A percentile compares a stretch with the other conserved stretches of the same genome.
Evolutionary conservation across 1,140 invertebrate species (phyloP).

Genomic region (Listronotus oregonensis): DNA sequence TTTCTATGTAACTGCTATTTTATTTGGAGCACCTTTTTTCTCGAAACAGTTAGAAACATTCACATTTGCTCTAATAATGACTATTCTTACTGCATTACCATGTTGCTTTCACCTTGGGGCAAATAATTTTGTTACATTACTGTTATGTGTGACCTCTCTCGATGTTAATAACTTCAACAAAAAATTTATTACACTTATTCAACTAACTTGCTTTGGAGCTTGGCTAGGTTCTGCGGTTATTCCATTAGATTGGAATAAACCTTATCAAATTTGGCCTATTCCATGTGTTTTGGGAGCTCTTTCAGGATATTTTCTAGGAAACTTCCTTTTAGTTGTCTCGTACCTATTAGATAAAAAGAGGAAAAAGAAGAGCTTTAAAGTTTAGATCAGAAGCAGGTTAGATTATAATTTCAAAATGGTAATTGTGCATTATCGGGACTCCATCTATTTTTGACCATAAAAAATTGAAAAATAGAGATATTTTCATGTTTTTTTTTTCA

Average conservation of each 20-base stretch:
- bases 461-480: too few species aligned
- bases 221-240: conserved; percentile 88
- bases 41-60: conserved; percentile 71
- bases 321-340: conserved; percentile 19
- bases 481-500: too few species aligned
- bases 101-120: conserved; percentile 65
- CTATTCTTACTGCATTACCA: conserved; percentile 70
- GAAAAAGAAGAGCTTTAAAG: conserved; percentile 6
- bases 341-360: conserved; percentile 20
- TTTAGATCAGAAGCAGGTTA: not conserved
- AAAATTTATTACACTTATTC: conserved; percentile 63
- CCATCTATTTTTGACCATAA: too few species aligned
- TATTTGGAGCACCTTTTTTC: conserved; percentile 77
- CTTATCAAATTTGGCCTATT: conserved; percentile 86
- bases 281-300: conserved; percentile 75
- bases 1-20: conserved; percentile 67
- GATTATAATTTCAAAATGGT: too few species aligned
- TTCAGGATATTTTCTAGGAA: conserved; percentile 61
- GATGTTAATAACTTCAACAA: conserved; percentile 60
- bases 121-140: conserved; percentile 59
- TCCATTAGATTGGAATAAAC: conserved; percentile 90
- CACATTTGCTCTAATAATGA: conserved; percentile 70
- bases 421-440: too few species aligned
- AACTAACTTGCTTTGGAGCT: conserved; percentile 74
- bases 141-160: conserved; percentile 60